phyloP scores from a whole-genome alignment of 2,888 invertebrate genomes.

The Temnothorax ravouxi region DNA sequence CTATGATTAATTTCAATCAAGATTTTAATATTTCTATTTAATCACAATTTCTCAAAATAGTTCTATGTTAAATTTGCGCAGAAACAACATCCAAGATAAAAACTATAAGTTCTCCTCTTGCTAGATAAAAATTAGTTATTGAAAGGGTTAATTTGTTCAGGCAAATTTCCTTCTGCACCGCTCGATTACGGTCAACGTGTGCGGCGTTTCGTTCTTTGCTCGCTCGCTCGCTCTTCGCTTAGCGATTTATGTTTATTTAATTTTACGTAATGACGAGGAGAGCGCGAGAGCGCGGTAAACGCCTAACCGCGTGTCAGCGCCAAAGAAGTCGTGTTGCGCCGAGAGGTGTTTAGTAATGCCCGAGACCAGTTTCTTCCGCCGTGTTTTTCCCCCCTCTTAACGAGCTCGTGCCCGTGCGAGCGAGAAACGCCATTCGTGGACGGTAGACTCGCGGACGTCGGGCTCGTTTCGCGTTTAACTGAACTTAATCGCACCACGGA shows the following conservation, averaged over 20 bases:
- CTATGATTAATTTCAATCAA: neutral
- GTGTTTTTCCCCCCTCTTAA: conserved; percentile 41
- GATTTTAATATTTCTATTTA: neutral
- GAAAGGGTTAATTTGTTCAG: conserved; percentile 12
- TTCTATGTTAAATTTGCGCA: neutral
- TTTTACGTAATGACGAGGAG: conserved; percentile 54
- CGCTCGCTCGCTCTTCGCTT: conserved; percentile 8
- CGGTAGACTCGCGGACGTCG: conserved; percentile 32
- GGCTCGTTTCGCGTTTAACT: conserved; percentile 32
- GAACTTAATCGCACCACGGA: conserved; percentile 21
- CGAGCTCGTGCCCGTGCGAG: conserved; percentile 41
- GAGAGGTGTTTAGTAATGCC: conserved; percentile 50
- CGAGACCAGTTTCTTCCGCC: conserved; percentile 53
- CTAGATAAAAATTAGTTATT: neutral
- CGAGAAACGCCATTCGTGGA: conserved; percentile 37
- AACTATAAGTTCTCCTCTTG: neutral
- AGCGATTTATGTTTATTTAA: conserved; percentile 59
- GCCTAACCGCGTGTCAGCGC: conserved; percentile 54
- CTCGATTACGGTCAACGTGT: conserved; percentile 32
- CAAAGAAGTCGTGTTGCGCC: conserved; percentile 52
- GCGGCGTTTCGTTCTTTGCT: conserved; percentile 26
- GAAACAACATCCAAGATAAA: neutral
- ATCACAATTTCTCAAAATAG: neutral
- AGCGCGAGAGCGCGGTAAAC: conserved; percentile 41
- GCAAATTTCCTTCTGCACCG: neutral